Evolutionary conservation across 2,888 invertebrate species (phyloP), one percentile per base, ranked within the genome.

Genomic region (Erpobdella octoculata): DNA sequence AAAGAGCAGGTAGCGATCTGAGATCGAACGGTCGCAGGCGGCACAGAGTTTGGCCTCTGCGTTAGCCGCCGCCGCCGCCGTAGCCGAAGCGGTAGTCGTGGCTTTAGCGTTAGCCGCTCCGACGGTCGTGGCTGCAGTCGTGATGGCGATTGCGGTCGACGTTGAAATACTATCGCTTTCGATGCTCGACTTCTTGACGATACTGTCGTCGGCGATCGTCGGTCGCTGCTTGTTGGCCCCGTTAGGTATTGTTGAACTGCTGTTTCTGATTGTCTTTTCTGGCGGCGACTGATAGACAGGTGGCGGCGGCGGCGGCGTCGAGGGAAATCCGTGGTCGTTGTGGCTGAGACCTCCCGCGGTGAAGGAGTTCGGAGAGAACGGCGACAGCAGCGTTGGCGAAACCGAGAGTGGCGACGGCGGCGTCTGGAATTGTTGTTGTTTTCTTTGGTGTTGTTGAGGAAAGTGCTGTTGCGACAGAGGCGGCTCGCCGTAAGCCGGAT

Each of bases 1-100:
- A 85, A 91, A 90, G 77, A 94, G 87, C 78, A 93, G 88, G 86
- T 90, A 93, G 85, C 93, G 88, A 86, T 93, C 93, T 79, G 90
- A 88, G 82, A 93, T 93, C 86, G 91, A 90, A 25, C 79, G 90
- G 79, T 91, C 91, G 85, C 93, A 94, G 78, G 92, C 93, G 78
- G 91, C 91, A 85, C 93, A 93, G 83, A 89, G 77, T 71, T 78
- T 78, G 25, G 53, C 48, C 15, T 69, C 53, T 35, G 58, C 38
- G 3, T 21, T 35, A 33, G 58, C 36, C 28, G 31, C 28, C 31
- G 46, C 38, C 46, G 69, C 28, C 21, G 68, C 15, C 3, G 31
- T 18, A 0, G 69, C 28, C 1, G 69, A 9, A 12, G 33, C n/a
- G 18, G 53, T 3, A 21, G 69, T 31, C 31, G 28, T 62, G 9